phyloP scores from a whole-genome alignment of 2,113 vertebrate genomes.

The Emydura subglobosa region DNA sequence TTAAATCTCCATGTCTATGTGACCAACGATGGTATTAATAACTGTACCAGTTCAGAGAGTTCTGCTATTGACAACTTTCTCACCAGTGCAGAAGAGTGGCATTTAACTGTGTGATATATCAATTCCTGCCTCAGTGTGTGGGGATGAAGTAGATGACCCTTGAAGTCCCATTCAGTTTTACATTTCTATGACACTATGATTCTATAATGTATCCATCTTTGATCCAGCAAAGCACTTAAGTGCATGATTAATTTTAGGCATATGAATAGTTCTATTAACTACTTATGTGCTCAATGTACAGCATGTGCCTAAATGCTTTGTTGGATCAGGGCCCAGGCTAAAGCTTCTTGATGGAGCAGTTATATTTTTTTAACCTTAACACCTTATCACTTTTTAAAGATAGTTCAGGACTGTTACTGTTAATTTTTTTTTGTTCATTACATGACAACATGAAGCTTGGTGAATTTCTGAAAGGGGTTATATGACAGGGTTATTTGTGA shows the following conservation, averaged over 20 bases:
- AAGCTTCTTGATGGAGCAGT: not conserved
- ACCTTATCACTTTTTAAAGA: not conserved
- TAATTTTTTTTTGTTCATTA: not conserved
- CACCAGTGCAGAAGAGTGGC: not conserved
- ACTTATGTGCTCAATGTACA: rapidly evolving
- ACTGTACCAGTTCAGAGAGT: not conserved
- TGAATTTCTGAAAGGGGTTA: not conserved
- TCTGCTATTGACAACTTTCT: constrained; percentile 33
- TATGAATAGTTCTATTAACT: not conserved
- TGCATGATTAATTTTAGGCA: not conserved
- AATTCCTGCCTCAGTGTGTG: not conserved
- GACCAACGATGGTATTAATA: constrained; percentile 30
- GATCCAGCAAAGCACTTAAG: not conserved
- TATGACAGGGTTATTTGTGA: not conserved
- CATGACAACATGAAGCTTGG: not conserved
- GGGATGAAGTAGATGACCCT: not conserved
- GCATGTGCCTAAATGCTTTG: rapidly evolving
- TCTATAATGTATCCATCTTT: constrained; percentile 22
- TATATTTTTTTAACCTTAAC: rapidly evolving
- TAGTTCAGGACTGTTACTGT: rapidly evolving
- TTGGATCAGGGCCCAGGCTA: not conserved
- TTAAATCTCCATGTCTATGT: not conserved
- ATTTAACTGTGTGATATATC: not conserved
- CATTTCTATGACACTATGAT: not conserved
- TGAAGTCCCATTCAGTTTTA: not conserved